Conservation (phyloP, 2,888 invertebrate species). For the Micropterix aruncella region DNA sequence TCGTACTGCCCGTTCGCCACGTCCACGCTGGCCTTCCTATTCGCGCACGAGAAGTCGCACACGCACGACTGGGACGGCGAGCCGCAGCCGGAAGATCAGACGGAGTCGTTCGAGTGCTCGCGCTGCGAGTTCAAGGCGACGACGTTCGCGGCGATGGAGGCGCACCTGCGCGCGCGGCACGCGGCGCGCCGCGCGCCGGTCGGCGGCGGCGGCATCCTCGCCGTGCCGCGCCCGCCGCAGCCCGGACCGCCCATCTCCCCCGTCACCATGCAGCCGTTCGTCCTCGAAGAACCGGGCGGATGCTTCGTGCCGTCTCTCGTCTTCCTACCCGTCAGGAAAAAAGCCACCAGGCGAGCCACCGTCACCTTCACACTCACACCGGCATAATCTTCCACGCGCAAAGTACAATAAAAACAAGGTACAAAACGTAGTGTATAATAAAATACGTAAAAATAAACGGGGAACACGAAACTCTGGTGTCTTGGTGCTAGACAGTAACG, state of each 20-base stretch:
- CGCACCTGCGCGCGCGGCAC: slow-evolving; percentile 33
- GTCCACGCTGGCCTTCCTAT: slow-evolving; percentile 77
- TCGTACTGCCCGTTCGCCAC: slow-evolving; percentile 84
- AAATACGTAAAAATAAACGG: too few species aligned
- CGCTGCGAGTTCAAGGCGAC: slow-evolving; percentile 34
- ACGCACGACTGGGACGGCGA: slow-evolving; percentile 23
- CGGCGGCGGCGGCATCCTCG: slow-evolving; percentile 24
- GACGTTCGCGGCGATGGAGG: slow-evolving; percentile 32
- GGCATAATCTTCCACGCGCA: slow-evolving; percentile 40
- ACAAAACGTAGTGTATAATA: too few species aligned
- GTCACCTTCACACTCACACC: slow-evolving; percentile 90
- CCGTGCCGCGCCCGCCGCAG: slow-evolving; percentile 76
- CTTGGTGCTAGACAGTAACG: too few species aligned
- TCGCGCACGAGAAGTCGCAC: slow-evolving; percentile 85
- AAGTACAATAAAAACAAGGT: background rate
- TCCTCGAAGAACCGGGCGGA: slow-evolving; percentile 54
- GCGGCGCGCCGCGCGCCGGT: slow-evolving; percentile 41
- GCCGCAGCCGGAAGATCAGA: slow-evolving; percentile 18
- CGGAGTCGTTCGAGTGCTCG: slow-evolving; percentile 31
- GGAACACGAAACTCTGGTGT: too few species aligned
- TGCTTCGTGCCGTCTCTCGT: slow-evolving; percentile 84
- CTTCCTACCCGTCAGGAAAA: slow-evolving; percentile 84
- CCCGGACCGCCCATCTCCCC: slow-evolving; percentile 17
- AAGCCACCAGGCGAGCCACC: slow-evolving; percentile 73
- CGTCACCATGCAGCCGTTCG: slow-evolving; percentile 88